These are phyloP conservation scores for Hystrix cristata DNA, from an alignment of 2,113 vertebrate genomes.

Conservation along the genomic window DNA sequence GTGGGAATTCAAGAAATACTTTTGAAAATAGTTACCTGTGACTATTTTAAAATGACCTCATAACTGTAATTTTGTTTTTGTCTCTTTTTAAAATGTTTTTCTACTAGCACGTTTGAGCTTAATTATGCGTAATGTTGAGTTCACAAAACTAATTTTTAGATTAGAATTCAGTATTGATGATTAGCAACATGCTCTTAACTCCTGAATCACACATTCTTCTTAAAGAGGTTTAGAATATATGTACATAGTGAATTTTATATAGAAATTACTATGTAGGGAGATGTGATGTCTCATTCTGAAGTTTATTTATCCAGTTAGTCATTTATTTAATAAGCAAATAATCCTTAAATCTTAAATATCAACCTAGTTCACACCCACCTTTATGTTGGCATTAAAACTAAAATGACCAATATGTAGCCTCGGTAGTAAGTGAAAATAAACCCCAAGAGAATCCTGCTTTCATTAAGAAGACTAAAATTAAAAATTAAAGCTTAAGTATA, in stretches of 20 bases:
- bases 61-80: neutral
- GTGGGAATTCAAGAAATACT: neutral
- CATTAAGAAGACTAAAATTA: neutral
- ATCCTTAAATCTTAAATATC: neutral
- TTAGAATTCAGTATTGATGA: neutral
- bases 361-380: neutral
- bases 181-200: neutral
- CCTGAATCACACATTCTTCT: neutral
- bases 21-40: neutral
- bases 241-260: neutral
- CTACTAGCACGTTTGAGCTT: neutral
- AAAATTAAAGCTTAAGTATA: neutral
- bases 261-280: neutral
- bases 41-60: neutral
- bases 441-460: neutral
- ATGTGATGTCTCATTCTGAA: neutral
- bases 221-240: neutral
- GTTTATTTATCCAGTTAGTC: neutral
- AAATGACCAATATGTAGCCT: neutral
- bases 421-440: conserved; percentile 34
- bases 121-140: neutral
- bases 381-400: neutral
- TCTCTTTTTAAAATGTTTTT: neutral
- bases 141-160: neutral
- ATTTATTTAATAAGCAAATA: neutral